A percentile compares a stretch with the other conserved stretches of the same genome.
phyloP scores from a whole-genome alignment of 2,888 invertebrate species.

The Nysson spinosus region DNA sequence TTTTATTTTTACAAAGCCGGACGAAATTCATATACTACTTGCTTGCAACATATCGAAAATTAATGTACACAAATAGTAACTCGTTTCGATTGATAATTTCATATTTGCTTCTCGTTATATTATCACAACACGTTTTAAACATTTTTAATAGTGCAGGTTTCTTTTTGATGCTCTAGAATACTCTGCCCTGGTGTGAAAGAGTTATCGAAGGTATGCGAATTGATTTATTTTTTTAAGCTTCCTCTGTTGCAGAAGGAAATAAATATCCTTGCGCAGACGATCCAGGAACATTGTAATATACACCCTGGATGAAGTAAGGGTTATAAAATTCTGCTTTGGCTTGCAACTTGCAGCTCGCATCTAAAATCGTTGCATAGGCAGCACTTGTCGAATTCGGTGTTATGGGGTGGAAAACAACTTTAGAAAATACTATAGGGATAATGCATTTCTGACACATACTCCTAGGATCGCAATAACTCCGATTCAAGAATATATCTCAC shows the following conservation, averaged over 20 bases:
- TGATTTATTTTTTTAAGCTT: too few species aligned
- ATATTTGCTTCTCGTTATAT: too few species aligned
- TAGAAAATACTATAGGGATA: conserved; percentile 45
- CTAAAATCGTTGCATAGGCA: conserved; percentile 20
- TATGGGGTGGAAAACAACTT: conserved; percentile 54
- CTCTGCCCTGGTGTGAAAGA: too few species aligned
- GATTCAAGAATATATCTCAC: conserved; percentile 37
- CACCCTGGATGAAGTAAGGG: conserved; percentile 20
- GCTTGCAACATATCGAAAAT: too few species aligned
- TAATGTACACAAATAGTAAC: too few species aligned
- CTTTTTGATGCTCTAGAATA: too few species aligned
- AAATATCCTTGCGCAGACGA: conserved; percentile 8
- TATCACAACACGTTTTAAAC: too few species aligned
- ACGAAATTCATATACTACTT: too few species aligned
- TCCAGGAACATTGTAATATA: conserved; percentile 24
- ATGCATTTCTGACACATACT: conserved; percentile 47
- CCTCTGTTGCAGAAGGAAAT: conserved; percentile 21
- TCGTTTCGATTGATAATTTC: too few species aligned
- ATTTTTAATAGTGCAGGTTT: too few species aligned
- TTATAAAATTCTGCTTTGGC: conserved; percentile 48
- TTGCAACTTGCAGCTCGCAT: conserved; percentile 36
- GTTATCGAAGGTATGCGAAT: too few species aligned
- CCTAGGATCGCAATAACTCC: conserved; percentile 42
- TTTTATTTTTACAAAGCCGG: too few species aligned
- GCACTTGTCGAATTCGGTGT: conserved; percentile 50